Base-by-base conservation (phyloP, 2,113 vertebrate genomes). In the Sinocyclocheilus grahami region DNA sequence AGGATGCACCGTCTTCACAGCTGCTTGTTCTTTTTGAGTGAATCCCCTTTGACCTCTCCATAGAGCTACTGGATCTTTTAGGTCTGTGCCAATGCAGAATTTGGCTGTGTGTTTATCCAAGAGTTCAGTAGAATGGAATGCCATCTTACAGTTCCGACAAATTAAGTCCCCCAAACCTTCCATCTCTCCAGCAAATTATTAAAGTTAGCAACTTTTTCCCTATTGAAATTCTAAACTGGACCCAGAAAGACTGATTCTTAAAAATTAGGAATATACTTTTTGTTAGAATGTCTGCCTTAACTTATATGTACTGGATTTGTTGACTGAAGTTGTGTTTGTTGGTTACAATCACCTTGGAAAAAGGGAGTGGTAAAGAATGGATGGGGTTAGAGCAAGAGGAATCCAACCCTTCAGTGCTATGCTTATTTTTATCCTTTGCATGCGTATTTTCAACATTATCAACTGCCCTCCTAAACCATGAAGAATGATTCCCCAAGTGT, bases 91-190 rank as follows among this genome's bases (percentile, higher is more conserved):
- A 1, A 95, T 93, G 92, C 97, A 97, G 86, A 97, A 94, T 77
- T 88, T 90, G 20, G 91, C 89, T 79, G 90, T 88, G 27, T 97
- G 96, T 1, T 90, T 93, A 71, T 86, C 90, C 85, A 96, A 89
- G 78, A 97, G 93, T 3, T 4, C 13, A 20, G 13, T 2, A 76
- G 96, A 96, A 37, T 88, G 48, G 87, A 97, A 96, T 1, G 46
- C 89, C 96, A 96, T 96, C 87, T 58, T 90, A 87, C 97, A 97
- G 87, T 87, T 82, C 1, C 80, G 67, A 63, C 97, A 97, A 63
- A 46, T 13, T 9, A 95, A 90, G 22, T 87, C 37, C 8, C 79
- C 92, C 2, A 81, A 13, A 9, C 79, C 86, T 13, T 85, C 53
- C 16, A 85, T 89, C 82, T 27, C 33, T 76, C 42, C 33, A 69